These are phyloP conservation scores for Pungitius pungitius DNA, from an alignment of 2,113 vertebrate genomes.

Conservation along the genomic window DNA sequence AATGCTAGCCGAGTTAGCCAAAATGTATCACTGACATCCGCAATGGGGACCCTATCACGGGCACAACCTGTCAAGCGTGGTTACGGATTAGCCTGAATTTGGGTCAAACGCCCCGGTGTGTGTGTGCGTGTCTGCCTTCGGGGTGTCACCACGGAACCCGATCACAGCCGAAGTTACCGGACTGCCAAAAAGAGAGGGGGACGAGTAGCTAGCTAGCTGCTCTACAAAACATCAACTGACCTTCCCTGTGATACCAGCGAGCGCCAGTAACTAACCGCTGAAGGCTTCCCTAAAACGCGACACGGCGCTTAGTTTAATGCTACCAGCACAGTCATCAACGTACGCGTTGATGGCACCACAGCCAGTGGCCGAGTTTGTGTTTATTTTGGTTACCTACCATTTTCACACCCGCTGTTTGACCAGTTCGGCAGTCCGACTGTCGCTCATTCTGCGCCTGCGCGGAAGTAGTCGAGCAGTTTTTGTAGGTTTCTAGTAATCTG, in stretches of 20 bases:
- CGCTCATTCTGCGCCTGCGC: constrained; percentile 79
- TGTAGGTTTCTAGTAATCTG: constrained; percentile 13
- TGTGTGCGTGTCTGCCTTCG: constrained; percentile 11
- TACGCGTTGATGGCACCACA: constrained; percentile 18
- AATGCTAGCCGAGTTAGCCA: constrained; percentile 64
- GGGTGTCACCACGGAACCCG: constrained; percentile 40
- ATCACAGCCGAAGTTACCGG: constrained; percentile 56
- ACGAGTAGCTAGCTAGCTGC: constrained; percentile 79
- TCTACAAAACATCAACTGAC: constrained; percentile 86
- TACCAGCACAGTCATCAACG: background rate
- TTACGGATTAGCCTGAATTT: background rate
- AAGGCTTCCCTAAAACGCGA: constrained; percentile 38
- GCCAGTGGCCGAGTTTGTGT: constrained; percentile 61
- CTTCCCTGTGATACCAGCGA: constrained; percentile 77
- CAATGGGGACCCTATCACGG: background rate
- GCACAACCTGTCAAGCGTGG: constrained; percentile 19
- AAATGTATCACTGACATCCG: constrained; percentile 27
- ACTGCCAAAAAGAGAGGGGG: constrained; percentile 78
- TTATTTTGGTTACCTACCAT: constrained; percentile 86
- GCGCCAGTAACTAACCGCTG: constrained; percentile 52
- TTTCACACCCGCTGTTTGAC: constrained; percentile 85
- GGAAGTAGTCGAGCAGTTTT: constrained; percentile 51
- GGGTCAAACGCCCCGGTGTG: background rate
- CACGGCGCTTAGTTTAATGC: constrained; percentile 27
- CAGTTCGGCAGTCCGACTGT: constrained; percentile 78